phyloP scores from a whole-genome alignment of 2,797 vertebrate genomes.

The Triplophysa bombifrons region DNA sequence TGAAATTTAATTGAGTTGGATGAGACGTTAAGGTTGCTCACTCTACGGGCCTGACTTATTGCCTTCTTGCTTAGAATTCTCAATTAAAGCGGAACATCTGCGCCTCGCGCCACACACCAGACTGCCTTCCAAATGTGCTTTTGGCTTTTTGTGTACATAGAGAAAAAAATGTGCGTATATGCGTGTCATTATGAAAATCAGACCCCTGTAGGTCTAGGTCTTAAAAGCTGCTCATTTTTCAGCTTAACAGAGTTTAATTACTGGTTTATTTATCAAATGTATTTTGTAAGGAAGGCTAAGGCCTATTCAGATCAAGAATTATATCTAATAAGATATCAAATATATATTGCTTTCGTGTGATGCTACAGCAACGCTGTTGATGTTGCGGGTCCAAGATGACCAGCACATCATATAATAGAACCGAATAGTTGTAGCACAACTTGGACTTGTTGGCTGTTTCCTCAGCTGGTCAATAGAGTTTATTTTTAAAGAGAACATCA shows the following conservation, averaged over 20 bases:
- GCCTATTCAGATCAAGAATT: too few relatives aligned
- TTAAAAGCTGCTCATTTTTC: neutral
- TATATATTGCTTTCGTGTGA: too few relatives aligned
- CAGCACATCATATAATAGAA: too few relatives aligned
- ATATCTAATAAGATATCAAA: too few relatives aligned
- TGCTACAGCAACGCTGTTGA: too few relatives aligned
- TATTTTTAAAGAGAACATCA: slow-evolving; percentile 22
- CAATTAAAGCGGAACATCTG: slow-evolving; percentile 42
- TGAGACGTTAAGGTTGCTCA: slow-evolving; percentile 42
- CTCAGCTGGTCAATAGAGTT: neutral
- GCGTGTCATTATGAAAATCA: neutral
- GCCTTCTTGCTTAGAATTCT: slow-evolving; percentile 26
- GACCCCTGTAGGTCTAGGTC: neutral
- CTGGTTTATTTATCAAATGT: neutral
- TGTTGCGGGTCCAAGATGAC: too few relatives aligned
- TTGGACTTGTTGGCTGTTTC: slow-evolving; percentile 6
- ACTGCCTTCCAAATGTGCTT: slow-evolving; percentile 4
- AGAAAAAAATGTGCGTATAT: slow-evolving; percentile 9
- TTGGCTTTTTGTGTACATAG: slow-evolving; percentile 16
- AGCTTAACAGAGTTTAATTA: neutral
- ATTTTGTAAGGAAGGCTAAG: neutral
- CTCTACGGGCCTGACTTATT: slow-evolving; percentile 46
- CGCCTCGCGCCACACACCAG: neutral
- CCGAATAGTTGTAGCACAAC: neutral
- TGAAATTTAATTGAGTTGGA: slow-evolving; percentile 61